A percentile compares a stretch with the other conserved stretches of the same genome.
phyloP scores from a whole-genome alignment of 2,888 invertebrate genomes.

The Dinocampus coccinellae region DNA sequence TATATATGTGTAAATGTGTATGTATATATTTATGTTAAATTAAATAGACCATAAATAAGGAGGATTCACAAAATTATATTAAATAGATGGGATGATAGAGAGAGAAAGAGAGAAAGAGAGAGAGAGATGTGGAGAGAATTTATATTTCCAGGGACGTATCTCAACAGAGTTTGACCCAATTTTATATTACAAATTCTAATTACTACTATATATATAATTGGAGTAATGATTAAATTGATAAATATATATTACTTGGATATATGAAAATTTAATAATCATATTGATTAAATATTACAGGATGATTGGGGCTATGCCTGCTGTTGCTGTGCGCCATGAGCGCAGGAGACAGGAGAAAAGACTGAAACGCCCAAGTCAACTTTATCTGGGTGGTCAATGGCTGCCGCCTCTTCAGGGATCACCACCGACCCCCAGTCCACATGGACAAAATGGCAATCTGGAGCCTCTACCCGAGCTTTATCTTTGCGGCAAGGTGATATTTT shows the following conservation, averaged over 20 bases:
- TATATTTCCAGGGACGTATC: neutral
- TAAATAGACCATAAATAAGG: neutral
- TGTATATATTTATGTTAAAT: neutral
- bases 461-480: conserved; percentile 78
- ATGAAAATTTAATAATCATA: neutral
- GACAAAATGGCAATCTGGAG: conserved; percentile 71
- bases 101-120: too few relatives aligned
- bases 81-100: too few relatives aligned
- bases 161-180: neutral
- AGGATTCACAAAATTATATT: neutral
- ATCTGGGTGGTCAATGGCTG: conserved; percentile 76
- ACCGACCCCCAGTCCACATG: conserved; percentile 76
- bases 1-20: neutral
- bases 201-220: neutral
- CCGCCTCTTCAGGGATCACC: conserved; percentile 73
- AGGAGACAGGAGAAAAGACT: conserved; percentile 80
- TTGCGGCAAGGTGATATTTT: conserved; percentile 76
- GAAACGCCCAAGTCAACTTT: conserved; percentile 75
- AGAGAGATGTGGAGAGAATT: neutral
- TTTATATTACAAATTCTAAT: neutral
- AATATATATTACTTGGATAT: neutral
- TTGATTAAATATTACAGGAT: conserved; percentile 71
- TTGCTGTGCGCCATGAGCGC: conserved; percentile 86
- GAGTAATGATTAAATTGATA: neutral
- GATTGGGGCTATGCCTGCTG: conserved; percentile 91